A percentile compares a stretch with the other conserved stretches of the same genome.
Conservation (phyloP, 2,888 invertebrate genomes). For the Agrotis ipsilon region DNA sequence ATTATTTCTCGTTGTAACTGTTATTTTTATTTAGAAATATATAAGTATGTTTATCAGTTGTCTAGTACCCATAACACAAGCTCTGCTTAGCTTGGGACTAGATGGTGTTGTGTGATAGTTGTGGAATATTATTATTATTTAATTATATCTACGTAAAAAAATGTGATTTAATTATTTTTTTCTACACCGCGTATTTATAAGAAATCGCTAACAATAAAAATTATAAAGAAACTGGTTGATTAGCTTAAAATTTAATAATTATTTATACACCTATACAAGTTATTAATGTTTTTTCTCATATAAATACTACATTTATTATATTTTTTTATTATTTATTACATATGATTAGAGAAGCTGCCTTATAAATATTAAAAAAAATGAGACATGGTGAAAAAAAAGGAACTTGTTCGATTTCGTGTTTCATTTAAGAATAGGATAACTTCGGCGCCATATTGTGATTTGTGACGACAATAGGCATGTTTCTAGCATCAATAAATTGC, state of each 20-base stretch:
- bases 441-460: too few species aligned
- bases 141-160: too few species aligned
- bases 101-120: too few species aligned
- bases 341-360: slow-evolving; percentile 61
- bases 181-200: not conserved
- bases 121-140: too few species aligned
- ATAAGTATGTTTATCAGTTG: too few species aligned
- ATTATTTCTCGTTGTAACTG: too few species aligned
- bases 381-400: slow-evolving; percentile 34
- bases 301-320: slow-evolving; percentile 63
- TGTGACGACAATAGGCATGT: too few species aligned
- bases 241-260: slow-evolving; percentile 51
- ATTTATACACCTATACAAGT: slow-evolving; percentile 62
- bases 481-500: too few species aligned
- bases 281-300: slow-evolving; percentile 45
- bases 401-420: slow-evolving; percentile 14
- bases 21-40: too few species aligned
- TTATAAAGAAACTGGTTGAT: slow-evolving; percentile 20
- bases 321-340: slow-evolving; percentile 37
- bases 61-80: too few species aligned
- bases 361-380: slow-evolving; percentile 23
- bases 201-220: slow-evolving; percentile 28
- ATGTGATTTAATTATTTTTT: not conserved
- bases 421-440: too few species aligned
- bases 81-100: too few species aligned